Conservation (phyloP, 2,888 invertebrate genomes). For the Acronicta alni region DNA sequence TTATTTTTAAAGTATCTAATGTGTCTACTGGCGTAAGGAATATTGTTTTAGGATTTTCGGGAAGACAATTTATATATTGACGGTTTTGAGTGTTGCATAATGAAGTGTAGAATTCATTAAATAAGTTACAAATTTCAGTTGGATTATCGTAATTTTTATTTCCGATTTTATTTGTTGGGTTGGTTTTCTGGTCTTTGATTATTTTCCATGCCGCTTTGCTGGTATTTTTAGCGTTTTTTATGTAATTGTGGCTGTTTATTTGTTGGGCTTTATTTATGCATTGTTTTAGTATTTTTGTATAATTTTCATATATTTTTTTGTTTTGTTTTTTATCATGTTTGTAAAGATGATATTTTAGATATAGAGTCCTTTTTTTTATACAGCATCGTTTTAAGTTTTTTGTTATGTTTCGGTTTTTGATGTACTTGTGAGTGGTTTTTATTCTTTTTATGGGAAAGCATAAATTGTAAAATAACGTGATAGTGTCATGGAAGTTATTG, state of each 20-base stretch:
- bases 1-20: no score
- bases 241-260: constrained; percentile 10
- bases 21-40: no score
- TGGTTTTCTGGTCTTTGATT: constrained; percentile 14
- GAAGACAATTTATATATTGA: no score
- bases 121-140: constrained; percentile 11
- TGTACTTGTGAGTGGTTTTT: constrained; percentile 1
- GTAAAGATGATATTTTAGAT: constrained; percentile 10
- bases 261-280: constrained; percentile 8
- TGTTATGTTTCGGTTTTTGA: constrained; percentile 12
- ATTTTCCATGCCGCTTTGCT: constrained; percentile 15
- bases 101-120: constrained; percentile 10
- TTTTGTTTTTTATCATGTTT: constrained; percentile 15
- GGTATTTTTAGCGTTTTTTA: constrained; percentile 13
- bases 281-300: constrained; percentile 9
- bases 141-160: constrained; percentile 7
- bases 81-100: no score
- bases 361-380: constrained; percentile 13
- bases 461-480: constrained; percentile 9
- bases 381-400: constrained; percentile 17
- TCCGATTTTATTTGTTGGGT: constrained; percentile 1
- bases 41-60: no score
- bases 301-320: constrained; percentile 9
- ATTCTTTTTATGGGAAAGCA: constrained; percentile 10
- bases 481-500: constrained; percentile 13